These are phyloP conservation scores for Mesopsocus fuscifrons DNA, from an alignment of 2,888 invertebrate species.

Conservation along the genomic window DNA sequence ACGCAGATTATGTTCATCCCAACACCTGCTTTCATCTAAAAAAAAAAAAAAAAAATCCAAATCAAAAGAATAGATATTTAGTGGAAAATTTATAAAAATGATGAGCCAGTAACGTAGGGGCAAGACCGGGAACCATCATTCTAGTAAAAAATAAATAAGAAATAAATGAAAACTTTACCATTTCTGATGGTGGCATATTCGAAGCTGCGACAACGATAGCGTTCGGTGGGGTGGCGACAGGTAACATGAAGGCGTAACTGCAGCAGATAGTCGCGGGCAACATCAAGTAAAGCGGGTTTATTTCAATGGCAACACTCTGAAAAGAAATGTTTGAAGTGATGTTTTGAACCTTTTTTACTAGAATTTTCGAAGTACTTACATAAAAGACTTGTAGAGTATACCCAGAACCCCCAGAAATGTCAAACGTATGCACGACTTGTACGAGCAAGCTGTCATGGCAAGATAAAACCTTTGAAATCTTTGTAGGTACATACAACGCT, in stretches of 20 bases:
- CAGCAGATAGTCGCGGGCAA: conserved; percentile 74
- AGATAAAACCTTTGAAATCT: too few species aligned
- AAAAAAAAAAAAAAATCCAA: conserved; percentile 17
- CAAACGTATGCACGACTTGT: too few species aligned
- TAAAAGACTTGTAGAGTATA: too few species aligned
- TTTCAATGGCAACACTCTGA: conserved; percentile 45
- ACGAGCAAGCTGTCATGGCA: too few species aligned
- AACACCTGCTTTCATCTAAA: conserved; percentile 51
- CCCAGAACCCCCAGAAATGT: too few species aligned
- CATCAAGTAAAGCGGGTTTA: conserved; percentile 80
- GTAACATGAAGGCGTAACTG: conserved; percentile 85
- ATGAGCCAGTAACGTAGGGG: too few species aligned
- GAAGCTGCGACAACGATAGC: conserved; percentile 78
- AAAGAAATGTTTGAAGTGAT: conserved; percentile 15
- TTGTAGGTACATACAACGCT: too few species aligned
- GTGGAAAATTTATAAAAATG: too few species aligned
- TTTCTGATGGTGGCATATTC: conserved; percentile 57
- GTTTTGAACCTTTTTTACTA: neutral
- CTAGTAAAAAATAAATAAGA: too few species aligned
- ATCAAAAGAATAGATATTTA: too few species aligned
- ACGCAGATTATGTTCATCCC: conserved; percentile 61
- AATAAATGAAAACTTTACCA: too few species aligned
- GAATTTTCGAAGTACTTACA: too few species aligned
- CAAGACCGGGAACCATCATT: neutral
- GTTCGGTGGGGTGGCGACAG: conserved; percentile 89